Evolutionary conservation across 1,140 invertebrate genomes (phyloP), one percentile per base, ranked within the genome.

Genomic region (Macrosteles quadrilineatus): DNA sequence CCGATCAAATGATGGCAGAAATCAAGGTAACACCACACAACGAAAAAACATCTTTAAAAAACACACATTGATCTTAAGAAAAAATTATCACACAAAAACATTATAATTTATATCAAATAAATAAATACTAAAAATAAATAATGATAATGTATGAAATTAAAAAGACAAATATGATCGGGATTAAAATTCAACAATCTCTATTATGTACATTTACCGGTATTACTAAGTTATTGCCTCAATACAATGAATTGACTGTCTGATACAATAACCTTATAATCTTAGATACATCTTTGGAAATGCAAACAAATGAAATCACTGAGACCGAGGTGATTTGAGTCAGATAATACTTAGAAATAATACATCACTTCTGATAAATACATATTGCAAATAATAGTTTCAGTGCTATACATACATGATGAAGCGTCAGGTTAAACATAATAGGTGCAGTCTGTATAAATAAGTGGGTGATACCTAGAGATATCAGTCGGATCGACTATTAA

Each of bases 11-110:
- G 55, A 59, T 27, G 21, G 55, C 55, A 59, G 23, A 59, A 59
- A 59, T 59, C 6, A 59, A 29, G 55, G 55, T 59, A 59, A 59
- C 55, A 59, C 55, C 55, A 59, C 21, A 59, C 55, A 30, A 59
- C 6, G 27, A 59, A 59, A 11, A 25, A 59, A 29, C 21, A 11
- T 50, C n/a, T 50, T 50, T 11, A 50, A 21, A 50, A 50, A 50
- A 50, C 47, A 21, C 47, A 21, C 47, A 50, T 21, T 4, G 14
- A 50, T n/a, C 47, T 59, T 27, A 25, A 59, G 55, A 59, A 36
- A 6, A n/a, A 59, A 59, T 29, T 12, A 29, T 27, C 55, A 59
- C 55, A 59, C 55, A 25, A 30, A 59, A 17, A 19, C 21, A 19
- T 11, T 59, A 30, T n/a, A n/a, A n/a, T n/a, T n/a, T n/a, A n/a